Conservation (phyloP, 37 sponge, comb jelly and placozoan species). For the Ephydatia muelleri region DNA sequence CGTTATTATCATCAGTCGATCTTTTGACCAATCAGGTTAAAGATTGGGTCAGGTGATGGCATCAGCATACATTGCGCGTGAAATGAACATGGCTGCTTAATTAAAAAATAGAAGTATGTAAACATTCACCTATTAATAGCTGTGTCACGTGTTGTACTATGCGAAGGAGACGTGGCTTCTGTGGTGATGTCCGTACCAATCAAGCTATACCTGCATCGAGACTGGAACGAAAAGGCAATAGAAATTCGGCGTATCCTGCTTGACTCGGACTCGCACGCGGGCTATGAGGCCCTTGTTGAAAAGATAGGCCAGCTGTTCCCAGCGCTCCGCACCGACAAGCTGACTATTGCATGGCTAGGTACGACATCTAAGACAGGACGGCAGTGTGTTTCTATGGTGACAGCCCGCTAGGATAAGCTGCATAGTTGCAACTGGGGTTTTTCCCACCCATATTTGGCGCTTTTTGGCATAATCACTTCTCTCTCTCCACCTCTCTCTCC, state of each 20-base stretch:
- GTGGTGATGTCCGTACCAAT: constrained; percentile 55
- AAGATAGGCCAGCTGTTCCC: constrained; percentile 39
- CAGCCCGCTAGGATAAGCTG: too few relatives aligned
- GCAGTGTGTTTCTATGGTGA: too few relatives aligned
- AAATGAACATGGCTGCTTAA: too few relatives aligned
- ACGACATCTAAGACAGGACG: too few relatives aligned
- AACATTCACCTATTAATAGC: not conserved
- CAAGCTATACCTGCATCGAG: constrained; percentile 36
- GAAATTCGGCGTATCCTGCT: constrained; percentile 53
- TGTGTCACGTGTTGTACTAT: not conserved
- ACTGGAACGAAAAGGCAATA: constrained; percentile 16
- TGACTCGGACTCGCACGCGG: constrained; percentile 31
- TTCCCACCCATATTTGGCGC: too few relatives aligned
- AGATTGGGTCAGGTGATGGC: not conserved
- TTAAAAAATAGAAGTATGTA: not conserved
- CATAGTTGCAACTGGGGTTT: too few relatives aligned
- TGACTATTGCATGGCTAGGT: not conserved
- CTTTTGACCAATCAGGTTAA: not conserved
- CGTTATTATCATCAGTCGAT: not conserved
- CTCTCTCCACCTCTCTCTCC: too few relatives aligned
- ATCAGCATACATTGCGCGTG: not conserved
- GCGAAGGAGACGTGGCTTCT: too few relatives aligned
- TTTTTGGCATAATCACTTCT: too few relatives aligned
- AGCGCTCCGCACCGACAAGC: constrained; percentile 2
- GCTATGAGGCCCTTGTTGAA: constrained; percentile 35